These are phyloP conservation scores for Baccha elongata DNA, from an alignment of 2,888 invertebrate species.

Conservation along the genomic window DNA sequence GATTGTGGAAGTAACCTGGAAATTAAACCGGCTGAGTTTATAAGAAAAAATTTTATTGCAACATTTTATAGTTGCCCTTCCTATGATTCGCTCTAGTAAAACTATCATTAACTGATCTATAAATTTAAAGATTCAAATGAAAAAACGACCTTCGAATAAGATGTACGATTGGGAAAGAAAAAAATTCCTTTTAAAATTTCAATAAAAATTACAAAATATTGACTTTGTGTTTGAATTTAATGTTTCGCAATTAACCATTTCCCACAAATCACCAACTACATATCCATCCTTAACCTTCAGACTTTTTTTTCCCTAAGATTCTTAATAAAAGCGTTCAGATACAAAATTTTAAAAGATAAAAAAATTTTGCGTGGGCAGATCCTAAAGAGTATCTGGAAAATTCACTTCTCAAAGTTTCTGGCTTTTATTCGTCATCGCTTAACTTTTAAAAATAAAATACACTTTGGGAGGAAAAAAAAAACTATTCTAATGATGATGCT, in stretches of 20 bases:
- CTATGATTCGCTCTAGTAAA: neutral
- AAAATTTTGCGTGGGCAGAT: slow-evolving; percentile 15
- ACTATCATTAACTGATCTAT: neutral
- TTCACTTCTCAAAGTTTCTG: slow-evolving; percentile 5
- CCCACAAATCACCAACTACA: neutral
- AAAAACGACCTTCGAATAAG: slow-evolving; percentile 12
- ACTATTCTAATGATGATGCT: neutral
- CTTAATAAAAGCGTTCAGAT: neutral
- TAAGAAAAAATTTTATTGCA: too few relatives aligned
- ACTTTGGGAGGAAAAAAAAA: neutral
- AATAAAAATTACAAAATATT: slow-evolving; percentile 6
- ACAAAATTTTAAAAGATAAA: neutral
- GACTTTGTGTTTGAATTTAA: neutral
- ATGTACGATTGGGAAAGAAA: neutral
- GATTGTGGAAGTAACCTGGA: neutral
- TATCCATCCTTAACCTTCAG: slow-evolving; percentile 29
- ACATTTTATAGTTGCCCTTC: neutral
- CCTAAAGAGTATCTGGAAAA: slow-evolving; percentile 12
- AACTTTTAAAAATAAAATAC: slow-evolving; percentile 9
- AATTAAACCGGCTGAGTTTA: too few relatives aligned
- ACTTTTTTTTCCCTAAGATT: neutral
- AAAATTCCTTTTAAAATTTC: neutral
- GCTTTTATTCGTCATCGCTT: slow-evolving; percentile 19
- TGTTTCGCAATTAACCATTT: slow-evolving; percentile 14
- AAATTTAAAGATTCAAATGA: neutral